Percentiles rank a stretch among this genome's conserved stretches.
phyloP scores from a whole-genome alignment of 1,140 invertebrate genomes.

The Stegodyphus mimosarum region DNA sequence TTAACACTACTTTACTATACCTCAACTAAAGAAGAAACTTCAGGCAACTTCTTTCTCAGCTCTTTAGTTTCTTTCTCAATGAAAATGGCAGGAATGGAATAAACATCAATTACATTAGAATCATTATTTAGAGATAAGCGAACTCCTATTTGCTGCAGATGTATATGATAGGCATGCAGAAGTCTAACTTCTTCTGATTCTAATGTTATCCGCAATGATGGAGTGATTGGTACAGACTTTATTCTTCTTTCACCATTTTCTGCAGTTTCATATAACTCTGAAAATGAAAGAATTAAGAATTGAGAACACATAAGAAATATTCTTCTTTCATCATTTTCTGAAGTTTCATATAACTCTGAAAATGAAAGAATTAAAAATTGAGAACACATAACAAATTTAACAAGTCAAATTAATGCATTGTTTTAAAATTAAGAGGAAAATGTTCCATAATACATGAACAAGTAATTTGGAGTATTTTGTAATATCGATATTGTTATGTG shows the following conservation, averaged over 20 bases:
- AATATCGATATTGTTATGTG: too few relatives aligned
- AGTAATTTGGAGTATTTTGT: too few relatives aligned
- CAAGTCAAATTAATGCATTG: not conserved
- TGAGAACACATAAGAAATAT: too few relatives aligned
- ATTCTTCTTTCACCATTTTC: slow-evolving; percentile 38
- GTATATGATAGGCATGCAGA: slow-evolving; percentile 66
- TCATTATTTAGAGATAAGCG: slow-evolving; percentile 43
- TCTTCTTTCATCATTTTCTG: too few relatives aligned
- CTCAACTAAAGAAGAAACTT: slow-evolving; percentile 65
- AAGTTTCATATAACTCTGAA: too few relatives aligned
- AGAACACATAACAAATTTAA: not conserved
- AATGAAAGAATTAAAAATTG: too few relatives aligned
- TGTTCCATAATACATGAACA: too few relatives aligned
- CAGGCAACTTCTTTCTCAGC: slow-evolving; percentile 23
- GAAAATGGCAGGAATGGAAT: slow-evolving; percentile 64
- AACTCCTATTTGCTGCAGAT: slow-evolving; percentile 68
- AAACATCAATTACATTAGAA: slow-evolving; percentile 56
- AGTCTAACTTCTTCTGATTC: slow-evolving; percentile 67
- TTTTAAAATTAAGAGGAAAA: not conserved
- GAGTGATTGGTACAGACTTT: slow-evolving; percentile 63
- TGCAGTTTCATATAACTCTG: slow-evolving; percentile 38
- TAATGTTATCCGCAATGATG: slow-evolving; percentile 66
- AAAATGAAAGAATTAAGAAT: slow-evolving; percentile 19
- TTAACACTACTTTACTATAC: not conserved
- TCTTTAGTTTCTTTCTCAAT: slow-evolving; percentile 63